phyloP scores from a whole-genome alignment of 2,797 vertebrate genomes.

The Pristis pectinata region DNA sequence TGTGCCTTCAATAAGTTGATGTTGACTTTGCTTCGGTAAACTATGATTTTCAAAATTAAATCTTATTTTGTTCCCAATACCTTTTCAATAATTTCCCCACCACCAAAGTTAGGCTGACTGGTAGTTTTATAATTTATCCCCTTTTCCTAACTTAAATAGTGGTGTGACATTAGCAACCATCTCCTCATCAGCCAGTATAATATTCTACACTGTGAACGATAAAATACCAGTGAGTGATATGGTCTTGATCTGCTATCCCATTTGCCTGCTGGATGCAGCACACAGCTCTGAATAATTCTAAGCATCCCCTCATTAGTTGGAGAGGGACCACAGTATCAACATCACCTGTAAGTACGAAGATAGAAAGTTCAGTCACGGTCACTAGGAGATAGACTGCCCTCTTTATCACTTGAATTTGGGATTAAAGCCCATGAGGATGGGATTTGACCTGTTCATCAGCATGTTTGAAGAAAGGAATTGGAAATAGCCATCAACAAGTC shows the following conservation, averaged over 20 bases:
- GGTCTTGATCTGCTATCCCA: neutral
- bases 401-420: neutral
- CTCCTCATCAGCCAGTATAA: neutral
- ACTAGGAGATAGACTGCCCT: neutral
- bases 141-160: too few species aligned
- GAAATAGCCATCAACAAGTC: neutral
- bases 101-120: too few species aligned
- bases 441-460: neutral
- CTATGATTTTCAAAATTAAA: too few species aligned
- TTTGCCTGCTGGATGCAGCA: neutral
- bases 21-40: too few species aligned
- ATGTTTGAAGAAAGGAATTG: neutral
- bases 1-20: too few species aligned
- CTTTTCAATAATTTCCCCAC: too few species aligned
- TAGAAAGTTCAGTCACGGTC: conserved; percentile 6
- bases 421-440: neutral
- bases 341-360: neutral
- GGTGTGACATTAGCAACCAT: too few species aligned
- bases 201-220: neutral
- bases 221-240: neutral
- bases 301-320: neutral
- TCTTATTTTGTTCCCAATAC: too few species aligned
- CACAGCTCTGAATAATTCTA: neutral
- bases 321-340: neutral
- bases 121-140: too few species aligned